phyloP scores from a whole-genome alignment of 2,797 vertebrate genomes.

The Gymnopithys bicolor region DNA sequence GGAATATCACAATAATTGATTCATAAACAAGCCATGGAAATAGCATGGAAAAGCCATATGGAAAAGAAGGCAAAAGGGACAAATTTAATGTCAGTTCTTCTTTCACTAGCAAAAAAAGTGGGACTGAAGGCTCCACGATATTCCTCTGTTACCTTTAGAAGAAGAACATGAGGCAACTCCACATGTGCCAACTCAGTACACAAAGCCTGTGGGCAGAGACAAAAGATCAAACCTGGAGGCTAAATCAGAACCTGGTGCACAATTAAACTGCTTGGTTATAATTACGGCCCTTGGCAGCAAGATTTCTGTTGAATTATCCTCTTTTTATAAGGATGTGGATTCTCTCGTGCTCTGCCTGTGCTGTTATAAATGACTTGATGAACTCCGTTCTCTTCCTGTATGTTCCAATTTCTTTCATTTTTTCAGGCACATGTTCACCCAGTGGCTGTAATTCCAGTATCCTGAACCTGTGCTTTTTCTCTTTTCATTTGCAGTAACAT shows the following conservation, averaged over 20 bases:
- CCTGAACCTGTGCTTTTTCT: background rate
- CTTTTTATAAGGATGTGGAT: background rate
- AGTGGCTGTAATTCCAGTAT: background rate
- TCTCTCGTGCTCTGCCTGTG: background rate
- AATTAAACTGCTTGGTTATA: background rate
- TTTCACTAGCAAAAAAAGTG: background rate
- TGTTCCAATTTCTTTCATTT: background rate
- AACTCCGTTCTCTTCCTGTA: background rate
- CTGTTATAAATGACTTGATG: background rate
- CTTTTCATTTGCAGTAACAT: background rate
- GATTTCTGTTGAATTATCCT: background rate
- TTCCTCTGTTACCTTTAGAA: background rate
- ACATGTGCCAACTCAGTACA: background rate
- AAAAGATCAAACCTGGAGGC: background rate
- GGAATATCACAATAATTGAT: slow-evolving; percentile 1
- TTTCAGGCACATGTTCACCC: background rate
- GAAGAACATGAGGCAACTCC: background rate
- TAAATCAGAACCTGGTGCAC: background rate
- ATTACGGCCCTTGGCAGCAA: background rate
- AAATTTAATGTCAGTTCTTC: background rate
- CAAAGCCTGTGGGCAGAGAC: background rate
- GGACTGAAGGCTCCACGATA: background rate
- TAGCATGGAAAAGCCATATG: background rate
- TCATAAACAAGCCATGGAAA: background rate
- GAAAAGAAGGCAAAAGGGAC: background rate